Evolutionary conservation across 2,888 invertebrate species (phyloP).

Genomic region (Andrena haemorrhoa): DNA sequence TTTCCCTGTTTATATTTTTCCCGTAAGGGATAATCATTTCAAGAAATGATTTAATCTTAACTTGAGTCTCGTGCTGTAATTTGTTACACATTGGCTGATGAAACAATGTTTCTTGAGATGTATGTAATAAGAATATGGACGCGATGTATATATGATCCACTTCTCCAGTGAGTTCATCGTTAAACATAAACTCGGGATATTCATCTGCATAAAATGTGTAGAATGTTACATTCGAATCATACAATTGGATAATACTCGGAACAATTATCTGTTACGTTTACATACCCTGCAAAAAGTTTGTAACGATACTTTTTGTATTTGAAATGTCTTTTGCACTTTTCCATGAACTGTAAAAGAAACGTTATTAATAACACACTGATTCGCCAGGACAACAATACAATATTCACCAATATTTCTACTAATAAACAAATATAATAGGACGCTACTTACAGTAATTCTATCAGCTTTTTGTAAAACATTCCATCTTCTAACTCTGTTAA

Average conservation of each 20-base stretch:
- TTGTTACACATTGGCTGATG: conserved; percentile 87
- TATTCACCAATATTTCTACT: not conserved
- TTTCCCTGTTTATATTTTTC: conserved; percentile 84
- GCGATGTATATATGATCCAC: conserved; percentile 84
- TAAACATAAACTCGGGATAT: conserved; percentile 86
- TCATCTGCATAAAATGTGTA: conserved; percentile 71
- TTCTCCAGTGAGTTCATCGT: conserved; percentile 81
- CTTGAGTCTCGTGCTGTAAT: conserved; percentile 86
- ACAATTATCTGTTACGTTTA: not conserved
- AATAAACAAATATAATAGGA: conserved; percentile 7
- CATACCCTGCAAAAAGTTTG: conserved; percentile 59
- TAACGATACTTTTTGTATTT: conserved; percentile 38
- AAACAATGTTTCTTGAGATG: conserved; percentile 86
- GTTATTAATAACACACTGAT: not conserved
- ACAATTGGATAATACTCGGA: not conserved
- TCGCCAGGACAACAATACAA: not conserved
- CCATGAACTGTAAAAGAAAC: conserved; percentile 49
- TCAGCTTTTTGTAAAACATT: conserved; percentile 73
- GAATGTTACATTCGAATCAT: not conserved
- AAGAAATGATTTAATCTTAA: conserved; percentile 86
- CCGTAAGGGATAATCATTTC: conserved; percentile 86
- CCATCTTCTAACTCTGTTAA: conserved; percentile 74
- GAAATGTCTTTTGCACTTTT: conserved; percentile 19
- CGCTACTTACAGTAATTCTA: conserved; percentile 74
- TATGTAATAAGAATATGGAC: conserved; percentile 86